A percentile compares a stretch with the other conserved stretches of the same genome.
phyloP scores from a whole-genome alignment of 2,888 invertebrate genomes.

The Pseudococcus viburni region DNA sequence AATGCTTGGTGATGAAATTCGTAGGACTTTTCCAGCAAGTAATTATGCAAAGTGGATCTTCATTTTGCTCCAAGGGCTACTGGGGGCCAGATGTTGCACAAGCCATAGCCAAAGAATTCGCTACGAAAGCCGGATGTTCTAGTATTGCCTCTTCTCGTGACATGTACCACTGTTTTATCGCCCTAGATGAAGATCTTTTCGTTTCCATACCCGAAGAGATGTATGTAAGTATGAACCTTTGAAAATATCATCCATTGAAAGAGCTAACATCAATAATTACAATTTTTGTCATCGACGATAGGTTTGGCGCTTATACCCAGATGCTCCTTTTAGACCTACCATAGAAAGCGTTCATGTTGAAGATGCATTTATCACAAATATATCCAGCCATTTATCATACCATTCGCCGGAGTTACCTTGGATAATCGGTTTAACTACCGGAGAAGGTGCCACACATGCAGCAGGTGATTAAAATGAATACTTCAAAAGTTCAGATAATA shows the following conservation, averaged over 20 bases:
- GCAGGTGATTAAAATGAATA: conserved; percentile 72
- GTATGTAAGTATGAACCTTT: background rate
- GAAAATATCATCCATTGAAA: background rate
- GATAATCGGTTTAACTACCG: conserved; percentile 81
- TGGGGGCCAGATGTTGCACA: conserved; percentile 70
- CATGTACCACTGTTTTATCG: conserved; percentile 57
- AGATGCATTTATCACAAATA: conserved; percentile 80
- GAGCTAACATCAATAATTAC: background rate
- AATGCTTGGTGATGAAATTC: background rate
- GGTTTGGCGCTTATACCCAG: conserved; percentile 84
- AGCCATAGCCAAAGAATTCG: conserved; percentile 35
- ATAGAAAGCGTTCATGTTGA: conserved; percentile 78
- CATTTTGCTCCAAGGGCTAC: conserved; percentile 77
- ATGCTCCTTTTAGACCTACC: conserved; percentile 85
- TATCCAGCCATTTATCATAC: conserved; percentile 72
- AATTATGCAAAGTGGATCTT: conserved; percentile 80
- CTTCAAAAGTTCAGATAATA: too few species aligned
- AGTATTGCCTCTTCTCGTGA: conserved; percentile 41
- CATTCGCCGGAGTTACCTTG: conserved; percentile 75
- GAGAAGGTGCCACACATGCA: conserved; percentile 82
- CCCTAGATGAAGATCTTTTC: background rate
- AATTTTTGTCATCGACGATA: conserved; percentile 70
- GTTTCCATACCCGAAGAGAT: background rate
- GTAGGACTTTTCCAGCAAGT: conserved; percentile 75
- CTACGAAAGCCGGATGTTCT: conserved; percentile 53